Evolutionary conservation across 2,888 invertebrate species (phyloP).

Genomic region (Zootermopsis nevadensis): DNA sequence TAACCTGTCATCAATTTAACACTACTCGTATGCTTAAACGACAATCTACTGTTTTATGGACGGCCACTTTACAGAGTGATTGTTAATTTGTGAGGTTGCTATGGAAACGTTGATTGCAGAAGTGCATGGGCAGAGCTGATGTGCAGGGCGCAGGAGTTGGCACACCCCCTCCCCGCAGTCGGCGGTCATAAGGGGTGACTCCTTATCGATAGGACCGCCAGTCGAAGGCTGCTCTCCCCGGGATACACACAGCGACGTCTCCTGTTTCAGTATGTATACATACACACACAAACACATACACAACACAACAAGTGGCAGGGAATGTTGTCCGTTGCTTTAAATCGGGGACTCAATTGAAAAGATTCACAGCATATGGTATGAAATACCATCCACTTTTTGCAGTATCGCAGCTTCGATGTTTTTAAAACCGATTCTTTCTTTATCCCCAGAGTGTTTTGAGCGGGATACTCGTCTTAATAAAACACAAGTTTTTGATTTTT

Average conservation of each 20-base stretch:
- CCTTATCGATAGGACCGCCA: conserved; percentile 29
- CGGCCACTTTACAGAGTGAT: not conserved
- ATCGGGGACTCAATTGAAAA: too few relatives aligned
- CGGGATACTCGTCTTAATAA: too few relatives aligned
- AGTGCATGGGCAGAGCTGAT: conserved; percentile 17
- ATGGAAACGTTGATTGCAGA: not conserved
- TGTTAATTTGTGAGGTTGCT: conserved; percentile 1
- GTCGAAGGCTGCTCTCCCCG: conserved; percentile 19
- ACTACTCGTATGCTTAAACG: not conserved
- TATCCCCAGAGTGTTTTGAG: too few relatives aligned
- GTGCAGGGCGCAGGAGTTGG: conserved; percentile 29
- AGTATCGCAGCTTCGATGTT: too few relatives aligned
- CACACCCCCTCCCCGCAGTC: not conserved
- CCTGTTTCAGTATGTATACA: not conserved
- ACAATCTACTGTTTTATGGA: not conserved
- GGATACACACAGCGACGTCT: not conserved
- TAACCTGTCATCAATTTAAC: too few relatives aligned
- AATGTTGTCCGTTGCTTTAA: too few relatives aligned
- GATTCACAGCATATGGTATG: too few relatives aligned
- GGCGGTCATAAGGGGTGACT: conserved; percentile 41
- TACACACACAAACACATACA: conserved; percentile 8
- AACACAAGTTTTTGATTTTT: too few relatives aligned
- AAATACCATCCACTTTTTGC: too few relatives aligned
- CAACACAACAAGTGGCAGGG: conserved; percentile 35
- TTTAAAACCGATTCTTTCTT: too few relatives aligned